Evolutionary conservation across 2,113 vertebrate species (phyloP).

Genomic region (Marcusenius ussheri): DNA sequence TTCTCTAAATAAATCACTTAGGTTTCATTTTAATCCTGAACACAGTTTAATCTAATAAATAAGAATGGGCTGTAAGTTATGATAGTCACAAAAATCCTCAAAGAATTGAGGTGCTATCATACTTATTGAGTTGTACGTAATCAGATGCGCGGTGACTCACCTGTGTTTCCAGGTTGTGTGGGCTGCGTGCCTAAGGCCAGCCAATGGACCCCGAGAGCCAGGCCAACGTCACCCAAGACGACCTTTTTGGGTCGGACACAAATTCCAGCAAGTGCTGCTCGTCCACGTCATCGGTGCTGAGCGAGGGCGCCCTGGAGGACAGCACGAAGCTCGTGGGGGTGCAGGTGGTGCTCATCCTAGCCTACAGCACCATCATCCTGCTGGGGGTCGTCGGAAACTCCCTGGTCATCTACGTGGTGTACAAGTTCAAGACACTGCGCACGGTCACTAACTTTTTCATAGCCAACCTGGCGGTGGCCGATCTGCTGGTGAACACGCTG

Average conservation of each 20-base stretch:
- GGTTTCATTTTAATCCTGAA: not conserved
- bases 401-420: conserved; percentile 85
- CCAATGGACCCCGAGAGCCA: conserved; percentile 43
- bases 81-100: not conserved
- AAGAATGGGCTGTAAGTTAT: not conserved
- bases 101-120: not conserved
- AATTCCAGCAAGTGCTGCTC: conserved; percentile 1
- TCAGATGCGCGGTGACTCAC: not conserved
- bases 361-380: conserved; percentile 88
- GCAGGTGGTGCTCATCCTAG: conserved; percentile 80
- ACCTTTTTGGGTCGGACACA: not conserved
- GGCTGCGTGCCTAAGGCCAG: conserved; percentile 48
- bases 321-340: conserved; percentile 82
- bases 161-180: conserved; percentile 2
- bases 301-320: conserved; percentile 59
- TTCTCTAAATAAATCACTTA: not conserved
- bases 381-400: conserved; percentile 89
- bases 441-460: conserved; percentile 97
- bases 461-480: conserved; percentile 83
- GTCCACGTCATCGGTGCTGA: not conserved
- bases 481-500: conserved; percentile 83
- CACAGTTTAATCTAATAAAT: not conserved
- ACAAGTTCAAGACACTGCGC: conserved; percentile 83
- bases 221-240: conserved; percentile 58
- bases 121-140: not conserved